Percentiles rank a stretch among this genome's conserved stretches.
Evolutionary conservation across 2,797 vertebrate genomes (phyloP).

Genomic region (Zenarchopterus dispar): DNA sequence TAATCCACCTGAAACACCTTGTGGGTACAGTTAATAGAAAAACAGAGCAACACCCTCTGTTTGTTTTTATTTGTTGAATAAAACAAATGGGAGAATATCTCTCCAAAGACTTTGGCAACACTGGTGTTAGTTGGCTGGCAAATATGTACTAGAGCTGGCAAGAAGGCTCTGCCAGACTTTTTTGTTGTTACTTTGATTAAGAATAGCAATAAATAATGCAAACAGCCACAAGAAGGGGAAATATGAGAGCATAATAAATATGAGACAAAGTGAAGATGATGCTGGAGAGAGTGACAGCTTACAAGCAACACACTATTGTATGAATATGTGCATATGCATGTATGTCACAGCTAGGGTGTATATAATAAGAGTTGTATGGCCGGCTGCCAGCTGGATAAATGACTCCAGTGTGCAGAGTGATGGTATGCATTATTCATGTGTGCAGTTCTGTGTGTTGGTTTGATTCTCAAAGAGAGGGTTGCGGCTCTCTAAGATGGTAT

Average conservation of each 20-base stretch:
- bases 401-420: conserved; percentile 40
- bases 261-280: conserved; percentile 16
- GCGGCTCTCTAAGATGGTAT: conserved; percentile 24
- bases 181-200: no score
- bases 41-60: no score
- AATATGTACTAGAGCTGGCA: no score
- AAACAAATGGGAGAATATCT: no score
- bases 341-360: conserved; percentile 5
- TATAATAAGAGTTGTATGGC: conserved; percentile 30
- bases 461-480: conserved; percentile 34
- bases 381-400: conserved; percentile 40
- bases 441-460: conserved; percentile 30
- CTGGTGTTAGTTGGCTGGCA: no score
- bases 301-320: conserved; percentile 33
- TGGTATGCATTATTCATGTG: conserved; percentile 57
- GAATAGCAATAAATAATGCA: no score
- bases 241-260: not conserved
- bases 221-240: no score
- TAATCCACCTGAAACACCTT: no score
- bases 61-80: no score
- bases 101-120: no score
- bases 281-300: conserved; percentile 62
- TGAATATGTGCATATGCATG: conserved; percentile 8
- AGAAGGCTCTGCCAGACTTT: no score
- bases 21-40: no score